Base-by-base conservation (phyloP, 2,797 vertebrate genomes). In the Discoglossus pictus region DNA sequence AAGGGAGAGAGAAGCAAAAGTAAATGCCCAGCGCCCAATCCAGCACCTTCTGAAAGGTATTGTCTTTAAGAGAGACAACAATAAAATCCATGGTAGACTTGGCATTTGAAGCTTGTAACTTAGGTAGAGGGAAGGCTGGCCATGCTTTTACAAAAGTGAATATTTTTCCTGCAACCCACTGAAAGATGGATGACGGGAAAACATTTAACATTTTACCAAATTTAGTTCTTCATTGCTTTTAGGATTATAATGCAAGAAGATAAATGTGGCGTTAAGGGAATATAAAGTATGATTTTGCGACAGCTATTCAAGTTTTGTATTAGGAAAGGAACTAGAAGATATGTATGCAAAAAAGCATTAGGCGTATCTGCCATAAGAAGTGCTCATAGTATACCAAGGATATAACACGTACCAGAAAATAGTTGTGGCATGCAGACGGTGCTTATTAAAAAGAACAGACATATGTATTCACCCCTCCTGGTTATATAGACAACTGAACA, bases 301-400 rank as follows among this genome's bases (percentile, higher is more conserved):
- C 4, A 31, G 27, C 4, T 31, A 4, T 31, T 31, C 8, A 31
- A 8, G 8, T 31, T 31, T 31, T 31, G 27, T 31, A 31, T 8
- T 31, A 31, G 27, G 27, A 4, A 16, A 18, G 2, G 16, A 17
- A 5, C 6, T 17, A 10, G 13, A 20, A 20, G 16, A 36, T 35
- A 56, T 16, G 18, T 15, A 27, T 15, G 40, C 25, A 55, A 46
- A 17, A 27, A 43, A 55, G 43, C 12, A 31, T 51, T 34, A 31
- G n/a, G n/a, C 21, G n/a, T 34, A 24, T 16, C 7, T 18, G 2
- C 31, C 70, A 18, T 51, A 73, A 70, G 31, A 72, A 84, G n/a
- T 44, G 34, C 81, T 25, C 25, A 59, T 86, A 86, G 88, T 87
- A 88, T 92, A 91, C 87, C 91, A 90, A 88, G 86, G 90, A 87